Evolutionary conservation across 1,140 invertebrate species (phyloP).

Genomic region (Oryzaephilus surinamensis): DNA sequence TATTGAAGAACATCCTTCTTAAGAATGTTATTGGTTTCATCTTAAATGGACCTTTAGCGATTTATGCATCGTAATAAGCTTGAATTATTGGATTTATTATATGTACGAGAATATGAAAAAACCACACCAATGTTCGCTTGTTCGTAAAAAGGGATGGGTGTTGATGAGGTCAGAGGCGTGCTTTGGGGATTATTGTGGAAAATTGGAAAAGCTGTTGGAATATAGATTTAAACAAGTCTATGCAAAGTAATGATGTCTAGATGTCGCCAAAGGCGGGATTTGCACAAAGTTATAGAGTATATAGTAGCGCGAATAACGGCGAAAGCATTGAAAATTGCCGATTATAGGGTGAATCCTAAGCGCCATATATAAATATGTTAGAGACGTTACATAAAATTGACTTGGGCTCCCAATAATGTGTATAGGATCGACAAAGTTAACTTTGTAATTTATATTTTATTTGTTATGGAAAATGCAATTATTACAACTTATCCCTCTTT

Average conservation of each 20-base stretch:
- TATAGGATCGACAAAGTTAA: no score
- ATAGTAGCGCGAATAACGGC: no score
- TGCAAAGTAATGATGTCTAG: constrained; percentile 29
- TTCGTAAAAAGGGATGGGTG: not conserved
- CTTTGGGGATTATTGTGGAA: constrained; percentile 21
- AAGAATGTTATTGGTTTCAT: constrained; percentile 21
- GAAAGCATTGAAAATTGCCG: constrained; percentile 30
- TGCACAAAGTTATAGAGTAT: constrained; percentile 26
- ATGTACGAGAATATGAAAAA: no score
- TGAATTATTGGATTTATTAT: constrained; percentile 18
- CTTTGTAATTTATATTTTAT: no score
- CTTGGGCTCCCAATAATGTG: no score
- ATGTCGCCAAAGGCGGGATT: constrained; percentile 28
- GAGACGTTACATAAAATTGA: no score
- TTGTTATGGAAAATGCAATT: no score
- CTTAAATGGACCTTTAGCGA: constrained; percentile 22
- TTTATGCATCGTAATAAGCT: constrained; percentile 25
- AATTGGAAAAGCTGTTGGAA: constrained; percentile 24
- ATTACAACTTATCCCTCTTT: no score
- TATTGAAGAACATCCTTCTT: constrained; percentile 24
- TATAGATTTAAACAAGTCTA: constrained; percentile 26
- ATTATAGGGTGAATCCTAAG: no score
- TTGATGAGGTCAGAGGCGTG: constrained; percentile 3
- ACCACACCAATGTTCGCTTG: not conserved
- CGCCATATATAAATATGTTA: no score